Evolutionary conservation across 2,797 vertebrate species (phyloP).

Genomic region (Danio jaintianensis): DNA sequence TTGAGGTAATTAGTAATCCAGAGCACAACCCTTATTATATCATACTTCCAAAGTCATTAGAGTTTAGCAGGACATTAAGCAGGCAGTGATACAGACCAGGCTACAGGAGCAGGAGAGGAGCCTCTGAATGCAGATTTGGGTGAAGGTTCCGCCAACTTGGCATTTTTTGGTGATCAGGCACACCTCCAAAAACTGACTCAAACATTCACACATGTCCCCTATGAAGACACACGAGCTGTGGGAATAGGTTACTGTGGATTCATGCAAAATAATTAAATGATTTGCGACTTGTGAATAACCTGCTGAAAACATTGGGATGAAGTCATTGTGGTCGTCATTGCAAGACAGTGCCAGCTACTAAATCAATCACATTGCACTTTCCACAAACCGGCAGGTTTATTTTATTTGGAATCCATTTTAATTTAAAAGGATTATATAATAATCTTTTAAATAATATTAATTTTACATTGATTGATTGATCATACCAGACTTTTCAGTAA

Average conservation of each 20-base stretch:
- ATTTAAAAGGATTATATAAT: background rate
- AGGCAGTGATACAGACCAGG: conserved; percentile 30
- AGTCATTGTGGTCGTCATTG: background rate
- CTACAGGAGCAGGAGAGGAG: background rate
- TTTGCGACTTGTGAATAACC: background rate
- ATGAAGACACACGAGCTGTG: background rate
- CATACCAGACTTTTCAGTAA: too few species aligned
- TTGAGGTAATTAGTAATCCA: conserved; percentile 57
- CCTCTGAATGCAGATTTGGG: conserved; percentile 31
- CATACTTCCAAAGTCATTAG: conserved; percentile 56
- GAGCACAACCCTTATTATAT: conserved; percentile 55
- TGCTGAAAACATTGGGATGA: background rate
- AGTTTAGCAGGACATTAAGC: conserved; percentile 60
- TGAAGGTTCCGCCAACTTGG: background rate
- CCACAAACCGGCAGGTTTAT: background rate
- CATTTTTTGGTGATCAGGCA: background rate
- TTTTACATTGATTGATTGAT: too few species aligned
- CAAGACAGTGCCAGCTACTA: too few species aligned
- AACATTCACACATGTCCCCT: background rate
- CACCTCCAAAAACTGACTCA: background rate
- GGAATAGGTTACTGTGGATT: background rate
- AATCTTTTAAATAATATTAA: too few species aligned
- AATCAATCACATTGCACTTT: background rate
- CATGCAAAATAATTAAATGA: background rate
- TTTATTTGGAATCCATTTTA: background rate